Evolutionary conservation across 1,140 invertebrate genomes (phyloP), one percentile per base, ranked within the genome.

Genomic region (Nymphalis io): DNA sequence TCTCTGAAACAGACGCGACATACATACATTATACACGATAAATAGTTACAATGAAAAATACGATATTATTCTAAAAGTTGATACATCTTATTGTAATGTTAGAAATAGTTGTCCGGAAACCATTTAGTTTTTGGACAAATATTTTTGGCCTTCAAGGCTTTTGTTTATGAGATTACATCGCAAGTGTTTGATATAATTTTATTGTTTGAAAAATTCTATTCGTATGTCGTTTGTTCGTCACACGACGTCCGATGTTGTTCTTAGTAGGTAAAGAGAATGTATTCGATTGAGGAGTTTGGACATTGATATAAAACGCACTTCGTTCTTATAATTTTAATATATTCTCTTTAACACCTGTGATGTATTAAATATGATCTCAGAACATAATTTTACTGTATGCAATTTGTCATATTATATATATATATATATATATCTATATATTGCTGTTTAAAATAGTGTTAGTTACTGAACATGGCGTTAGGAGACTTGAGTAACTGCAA

Each of bases 351-450:
- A 89, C 88, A 89, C 88, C 89, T 92, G 89, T 92, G 89, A 92
- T 92, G 88, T 92, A 90, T 91, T 91, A 91, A 91, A 91, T 92
- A 92, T 91, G 90, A 92, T 92, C 90, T 92, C 90, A 89, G 81
- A 88, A 87, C 82, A 88, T 90, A 89, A 91, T 91, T 89, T 87
- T 82, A 89, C 83, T 87, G 80, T 87, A 88, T 84, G 80, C 85
- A 83, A 87, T 87, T 51, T 87, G 80, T 89, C 90, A 89, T 91
- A 84, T 51, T 51, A 51, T 90, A 86, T 88, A 88, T 87, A 85
- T 63, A 33, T 33, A 0, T 33, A 23, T 23, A 23, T 44, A 42
- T 60, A 12, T 39, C 11, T 39, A 12, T 82, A 75, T 83, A 78
- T 75, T 81, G 83, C 82, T 83, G 77, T 83, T 84, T 83, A 81